Evolutionary conservation across 2,888 invertebrate genomes (phyloP), one percentile per base, ranked within the genome.

Genomic region (Microplitis manilae): DNA sequence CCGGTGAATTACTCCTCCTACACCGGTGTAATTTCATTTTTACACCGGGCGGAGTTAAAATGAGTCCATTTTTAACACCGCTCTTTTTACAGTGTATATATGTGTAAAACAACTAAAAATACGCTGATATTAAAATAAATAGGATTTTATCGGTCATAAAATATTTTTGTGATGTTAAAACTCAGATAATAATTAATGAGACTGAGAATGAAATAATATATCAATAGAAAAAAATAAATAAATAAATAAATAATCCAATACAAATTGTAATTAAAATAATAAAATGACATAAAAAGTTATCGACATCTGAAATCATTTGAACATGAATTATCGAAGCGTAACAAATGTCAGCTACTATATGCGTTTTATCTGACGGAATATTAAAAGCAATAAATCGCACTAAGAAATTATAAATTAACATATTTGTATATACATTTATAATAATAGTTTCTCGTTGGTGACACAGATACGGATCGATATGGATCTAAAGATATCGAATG

Each of bases 401-500:
- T 13, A 50, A 50, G 50, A 50, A 50, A 50, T 50, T 13, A 50
- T 50, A 13, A 13, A 50, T 50, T 50, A 13, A 50, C 50, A 50
- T 50, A 50, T 50, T 50, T 50, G 9, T 50, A 50, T 50, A 50
- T 50, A 50, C 8, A 50, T 50, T 13, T 2, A 50, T 13, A 50
- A 50, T 50, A 50, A 50, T 50, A 50, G 13, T 30, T 30, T 30
- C 30, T 30, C 30, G 2, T 30, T 50, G 50, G 50, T 50, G 50
- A 50, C 50, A 50, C 50, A 41, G 41, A 41, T 41, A 41, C 2
- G 41, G 17, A 68, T 41, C 40, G 40, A 68, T 40, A 13, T 9
- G 8, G 50, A 17, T 40, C 17, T 15, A 17, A 41, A 68, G 38
- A 59, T 64, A 64, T 40, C 69, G 75, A 76, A 76, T 76, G 76